Evolutionary conservation across 2,113 vertebrate species (phyloP).

Genomic region (Rhabdomys dilectus): DNA sequence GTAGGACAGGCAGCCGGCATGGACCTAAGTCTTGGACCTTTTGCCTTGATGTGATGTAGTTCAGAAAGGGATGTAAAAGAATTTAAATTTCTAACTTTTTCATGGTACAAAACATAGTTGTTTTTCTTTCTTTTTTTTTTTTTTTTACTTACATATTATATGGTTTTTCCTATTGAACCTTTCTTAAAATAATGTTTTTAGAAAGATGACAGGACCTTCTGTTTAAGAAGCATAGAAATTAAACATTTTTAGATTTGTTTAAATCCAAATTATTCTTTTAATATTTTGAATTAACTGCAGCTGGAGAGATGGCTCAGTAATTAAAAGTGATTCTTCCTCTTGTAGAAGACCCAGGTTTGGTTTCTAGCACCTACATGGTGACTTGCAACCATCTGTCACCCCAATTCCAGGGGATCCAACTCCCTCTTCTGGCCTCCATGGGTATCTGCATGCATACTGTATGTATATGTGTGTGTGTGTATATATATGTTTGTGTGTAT

Average conservation of each 20-base stretch:
- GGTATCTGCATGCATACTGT: neutral
- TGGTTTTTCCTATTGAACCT: constrained; percentile 22
- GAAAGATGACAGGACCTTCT: neutral
- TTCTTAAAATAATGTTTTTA: neutral
- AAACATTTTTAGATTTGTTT: neutral
- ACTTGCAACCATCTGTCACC: neutral
- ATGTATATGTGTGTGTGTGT: no score
- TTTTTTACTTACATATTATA: neutral
- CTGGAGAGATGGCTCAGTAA: neutral
- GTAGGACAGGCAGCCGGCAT: neutral
- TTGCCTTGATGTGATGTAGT: neutral
- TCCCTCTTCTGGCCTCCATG: neutral
- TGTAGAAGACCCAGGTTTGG: no score
- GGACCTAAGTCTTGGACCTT: neutral
- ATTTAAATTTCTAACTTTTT: constrained; percentile 8
- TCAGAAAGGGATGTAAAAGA: neutral
- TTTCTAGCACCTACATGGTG: neutral
- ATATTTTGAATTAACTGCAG: neutral
- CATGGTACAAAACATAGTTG: neutral
- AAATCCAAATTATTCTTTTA: constrained; percentile 20
- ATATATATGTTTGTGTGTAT: accelerated
- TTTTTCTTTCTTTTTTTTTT: neutral
- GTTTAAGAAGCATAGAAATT: constrained; percentile 45
- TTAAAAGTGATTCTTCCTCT: neutral
- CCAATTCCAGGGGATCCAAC: neutral